Evolutionary conservation across 1,140 invertebrate genomes (phyloP).

Genomic region (Neodiprion lecontei): DNA sequence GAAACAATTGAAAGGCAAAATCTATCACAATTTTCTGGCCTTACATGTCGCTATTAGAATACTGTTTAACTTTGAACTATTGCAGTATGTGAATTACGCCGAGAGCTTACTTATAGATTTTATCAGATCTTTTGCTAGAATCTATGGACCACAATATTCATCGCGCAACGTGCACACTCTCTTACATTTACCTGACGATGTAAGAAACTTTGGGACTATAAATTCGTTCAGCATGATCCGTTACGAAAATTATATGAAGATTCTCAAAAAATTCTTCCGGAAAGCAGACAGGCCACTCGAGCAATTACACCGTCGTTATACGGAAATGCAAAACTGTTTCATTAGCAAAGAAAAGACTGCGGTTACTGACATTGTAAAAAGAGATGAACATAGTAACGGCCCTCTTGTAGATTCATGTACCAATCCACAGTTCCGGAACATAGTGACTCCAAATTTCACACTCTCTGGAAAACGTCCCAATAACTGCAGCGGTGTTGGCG

Average conservation of each 20-base stretch:
- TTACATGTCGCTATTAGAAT: conserved; percentile 29
- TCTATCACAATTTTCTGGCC: conserved; percentile 21
- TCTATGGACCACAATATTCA: conserved; percentile 11
- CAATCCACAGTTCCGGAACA: not conserved
- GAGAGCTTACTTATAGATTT: conserved; percentile 9
- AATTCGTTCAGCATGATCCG: conserved; percentile 16
- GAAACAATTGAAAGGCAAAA: conserved; percentile 17
- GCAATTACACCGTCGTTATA: conserved; percentile 8
- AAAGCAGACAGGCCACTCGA: conserved; percentile 11
- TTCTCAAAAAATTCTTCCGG: not conserved
- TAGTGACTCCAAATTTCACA: not conserved
- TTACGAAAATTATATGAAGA: conserved; percentile 19
- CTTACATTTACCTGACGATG: conserved; percentile 14
- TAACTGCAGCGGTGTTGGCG: not conserved
- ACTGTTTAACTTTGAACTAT: conserved; percentile 17
- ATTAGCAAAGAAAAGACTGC: not conserved
- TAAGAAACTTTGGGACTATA: conserved; percentile 15
- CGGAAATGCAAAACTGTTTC: not conserved
- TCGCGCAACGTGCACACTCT: conserved; percentile 22
- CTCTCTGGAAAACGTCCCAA: conserved; percentile 2
- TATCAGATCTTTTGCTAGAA: not conserved
- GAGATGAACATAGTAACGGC: not conserved
- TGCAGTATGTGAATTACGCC: conserved; percentile 16
- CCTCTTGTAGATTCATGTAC: not conserved
- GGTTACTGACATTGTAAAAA: not conserved